phyloP scores from a whole-genome alignment of 2,113 vertebrate genomes.

The Lipophrys pholis region DNA sequence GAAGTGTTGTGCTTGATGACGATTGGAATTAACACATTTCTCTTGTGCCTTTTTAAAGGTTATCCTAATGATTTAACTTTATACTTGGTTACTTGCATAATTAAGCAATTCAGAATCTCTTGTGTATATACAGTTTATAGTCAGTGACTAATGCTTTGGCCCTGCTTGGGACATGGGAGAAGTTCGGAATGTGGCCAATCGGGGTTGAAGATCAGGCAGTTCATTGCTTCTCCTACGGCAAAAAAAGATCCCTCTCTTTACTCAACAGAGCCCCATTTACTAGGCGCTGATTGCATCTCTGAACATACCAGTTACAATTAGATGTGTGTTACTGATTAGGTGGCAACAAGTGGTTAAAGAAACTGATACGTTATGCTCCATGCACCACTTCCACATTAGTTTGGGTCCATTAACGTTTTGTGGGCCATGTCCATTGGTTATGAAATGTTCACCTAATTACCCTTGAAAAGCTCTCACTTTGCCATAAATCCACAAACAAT shows the following conservation, averaged over 20 bases:
- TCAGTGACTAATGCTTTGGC: constrained; percentile 61
- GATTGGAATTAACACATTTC: no score
- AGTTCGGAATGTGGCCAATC: constrained; percentile 76
- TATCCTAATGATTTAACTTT: no score
- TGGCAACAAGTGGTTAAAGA: constrained; percentile 64
- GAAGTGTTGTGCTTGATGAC: no score
- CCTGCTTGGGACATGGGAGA: constrained; percentile 58
- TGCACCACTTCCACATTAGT: constrained; percentile 34
- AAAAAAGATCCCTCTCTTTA: constrained; percentile 43
- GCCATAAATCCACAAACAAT: no score
- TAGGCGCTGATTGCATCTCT: constrained; percentile 74
- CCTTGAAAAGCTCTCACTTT: neutral
- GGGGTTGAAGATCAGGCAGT: constrained; percentile 63
- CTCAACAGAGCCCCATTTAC: constrained; percentile 72
- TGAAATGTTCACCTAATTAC: constrained; percentile 26
- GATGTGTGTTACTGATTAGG: constrained; percentile 78
- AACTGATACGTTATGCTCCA: constrained; percentile 54
- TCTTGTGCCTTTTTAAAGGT: no score
- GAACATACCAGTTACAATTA: constrained; percentile 77
- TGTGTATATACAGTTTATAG: neutral
- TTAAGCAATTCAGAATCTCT: no score
- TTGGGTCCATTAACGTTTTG: constrained; percentile 30
- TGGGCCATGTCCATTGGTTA: constrained; percentile 25
- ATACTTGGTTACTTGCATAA: no score
- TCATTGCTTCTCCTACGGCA: constrained; percentile 41